A percentile compares a stretch with the other conserved stretches of the same genome.
Conservation (phyloP, 2,888 invertebrate genomes). For the Sinotaia quadrata region DNA sequence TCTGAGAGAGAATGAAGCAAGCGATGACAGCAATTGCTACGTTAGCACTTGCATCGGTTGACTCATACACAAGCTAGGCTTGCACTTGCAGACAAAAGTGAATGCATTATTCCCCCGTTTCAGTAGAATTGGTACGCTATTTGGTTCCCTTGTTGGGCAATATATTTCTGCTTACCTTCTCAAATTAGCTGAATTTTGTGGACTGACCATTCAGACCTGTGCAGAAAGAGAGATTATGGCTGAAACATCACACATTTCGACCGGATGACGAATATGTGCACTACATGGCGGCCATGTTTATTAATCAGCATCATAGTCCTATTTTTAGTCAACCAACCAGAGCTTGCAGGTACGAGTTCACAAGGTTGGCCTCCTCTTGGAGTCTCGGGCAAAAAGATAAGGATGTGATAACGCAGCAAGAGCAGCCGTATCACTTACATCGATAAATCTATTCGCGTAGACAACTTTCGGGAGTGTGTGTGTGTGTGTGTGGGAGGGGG, state of each 20-base stretch:
- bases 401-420: background rate
- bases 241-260: slow-evolving; percentile 17
- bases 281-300: slow-evolving; percentile 39
- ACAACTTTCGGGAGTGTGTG: too few relatives aligned
- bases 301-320: slow-evolving; percentile 33
- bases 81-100: slow-evolving; percentile 11
- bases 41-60: slow-evolving; percentile 5
- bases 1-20: background rate
- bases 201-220: slow-evolving; percentile 8
- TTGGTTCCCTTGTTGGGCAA: background rate
- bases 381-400: slow-evolving; percentile 9
- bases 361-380: slow-evolving; percentile 15
- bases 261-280: slow-evolving; percentile 6
- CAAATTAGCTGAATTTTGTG: background rate
- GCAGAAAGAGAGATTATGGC: slow-evolving; percentile 6
- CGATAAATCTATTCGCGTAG: slow-evolving; percentile 11
- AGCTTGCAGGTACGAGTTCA: slow-evolving; percentile 4
- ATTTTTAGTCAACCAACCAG: slow-evolving; percentile 23
- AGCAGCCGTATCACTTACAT: background rate
- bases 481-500: background rate
- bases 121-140: background rate
- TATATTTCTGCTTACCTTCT: background rate
- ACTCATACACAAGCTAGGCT: slow-evolving; percentile 7
- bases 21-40: slow-evolving; percentile 19
- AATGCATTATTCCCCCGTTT: background rate